These are phyloP conservation scores for Brachionus rubens DNA, from an alignment of 1,140 invertebrate species.

Conservation along the genomic window DNA sequence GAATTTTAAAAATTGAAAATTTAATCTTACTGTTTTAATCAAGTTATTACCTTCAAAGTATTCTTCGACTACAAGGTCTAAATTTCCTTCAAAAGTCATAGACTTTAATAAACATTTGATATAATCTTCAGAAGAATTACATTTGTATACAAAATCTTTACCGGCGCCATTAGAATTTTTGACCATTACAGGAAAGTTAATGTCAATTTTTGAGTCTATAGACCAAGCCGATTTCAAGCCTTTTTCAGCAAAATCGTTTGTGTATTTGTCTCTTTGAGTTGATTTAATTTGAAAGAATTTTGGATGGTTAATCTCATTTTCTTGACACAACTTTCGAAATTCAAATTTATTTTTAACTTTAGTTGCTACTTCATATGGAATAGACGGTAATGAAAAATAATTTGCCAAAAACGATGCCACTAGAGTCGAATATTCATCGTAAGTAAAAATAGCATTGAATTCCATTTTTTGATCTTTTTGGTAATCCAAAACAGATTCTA, in stretches of 20 bases:
- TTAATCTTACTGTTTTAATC: background rate
- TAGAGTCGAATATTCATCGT: conserved; percentile 7
- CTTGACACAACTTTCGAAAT: background rate
- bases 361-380: background rate
- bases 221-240: background rate
- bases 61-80: conserved; percentile 34
- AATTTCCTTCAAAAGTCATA: background rate
- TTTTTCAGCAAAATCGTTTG: background rate
- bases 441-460: conserved; percentile 41
- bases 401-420: conserved; percentile 17
- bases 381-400: conserved; percentile 7
- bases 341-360: conserved; percentile 24
- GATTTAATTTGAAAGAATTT: conserved; percentile 24
- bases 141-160: conserved; percentile 42
- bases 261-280: background rate
- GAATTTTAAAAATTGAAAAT: background rate
- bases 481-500: background rate
- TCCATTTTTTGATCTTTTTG: background rate
- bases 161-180: conserved; percentile 23
- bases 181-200: conserved; percentile 25
- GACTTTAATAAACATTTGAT: background rate
- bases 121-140: background rate
- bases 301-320: background rate
- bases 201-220: background rate
- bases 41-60: background rate